These are phyloP conservation scores for Pangasius macronema DNA, from an alignment of 2,797 vertebrate genomes.

Conservation along the genomic window DNA sequence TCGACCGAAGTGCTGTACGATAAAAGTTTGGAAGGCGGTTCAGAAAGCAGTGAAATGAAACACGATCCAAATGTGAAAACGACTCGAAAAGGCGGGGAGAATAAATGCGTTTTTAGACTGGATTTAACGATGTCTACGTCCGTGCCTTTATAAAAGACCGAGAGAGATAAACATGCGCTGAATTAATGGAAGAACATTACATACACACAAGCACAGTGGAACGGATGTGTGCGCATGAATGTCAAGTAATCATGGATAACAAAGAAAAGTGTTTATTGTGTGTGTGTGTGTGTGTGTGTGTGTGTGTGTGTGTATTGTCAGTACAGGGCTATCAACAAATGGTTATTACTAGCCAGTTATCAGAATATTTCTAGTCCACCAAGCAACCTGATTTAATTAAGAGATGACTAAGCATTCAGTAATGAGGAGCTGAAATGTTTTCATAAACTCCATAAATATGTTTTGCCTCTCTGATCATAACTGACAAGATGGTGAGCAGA, in stretches of 20 bases:
- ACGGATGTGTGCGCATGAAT: background rate
- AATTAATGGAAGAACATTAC: constrained; percentile 45
- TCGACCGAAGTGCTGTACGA: too few species aligned
- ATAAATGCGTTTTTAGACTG: background rate
- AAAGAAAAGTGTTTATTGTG: constrained; percentile 15
- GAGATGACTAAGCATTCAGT: constrained; percentile 28
- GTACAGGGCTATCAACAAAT: constrained; percentile 8
- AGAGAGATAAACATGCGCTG: constrained; percentile 50
- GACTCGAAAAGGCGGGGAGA: background rate
- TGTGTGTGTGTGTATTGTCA: background rate
- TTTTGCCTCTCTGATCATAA: constrained; percentile 26
- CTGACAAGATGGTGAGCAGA: constrained; percentile 19
- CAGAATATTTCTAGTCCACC: constrained; percentile 8
- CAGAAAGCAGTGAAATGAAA: background rate
- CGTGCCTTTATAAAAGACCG: background rate
- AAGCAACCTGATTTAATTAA: constrained; percentile 21
- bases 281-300: background rate
- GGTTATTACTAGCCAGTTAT: constrained; percentile 1
- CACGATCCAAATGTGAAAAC: background rate
- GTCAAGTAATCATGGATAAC: constrained; percentile 10
- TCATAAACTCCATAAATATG: constrained; percentile 34
- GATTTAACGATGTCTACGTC: background rate
- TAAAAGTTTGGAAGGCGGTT: background rate
- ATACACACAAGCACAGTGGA: background rate
- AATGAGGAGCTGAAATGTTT: constrained; percentile 35